Evolutionary conservation across 2,888 invertebrate species (phyloP), one percentile per base, ranked within the genome.

Genomic region (Rhopalosiphum nymphaeae): DNA sequence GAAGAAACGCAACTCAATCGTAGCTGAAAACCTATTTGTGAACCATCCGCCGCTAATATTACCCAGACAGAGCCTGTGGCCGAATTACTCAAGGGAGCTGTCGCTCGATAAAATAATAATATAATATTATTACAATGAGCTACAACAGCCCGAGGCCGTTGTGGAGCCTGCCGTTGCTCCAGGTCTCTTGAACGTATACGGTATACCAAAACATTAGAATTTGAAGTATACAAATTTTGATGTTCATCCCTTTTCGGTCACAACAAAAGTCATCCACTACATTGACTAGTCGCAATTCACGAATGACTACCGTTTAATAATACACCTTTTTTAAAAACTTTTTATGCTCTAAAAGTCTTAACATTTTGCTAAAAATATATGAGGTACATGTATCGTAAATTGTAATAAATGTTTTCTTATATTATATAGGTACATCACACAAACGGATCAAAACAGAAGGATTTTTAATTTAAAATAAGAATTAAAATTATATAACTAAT

Each of bases 151-250:
- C 1, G 46, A 46, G 46, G 44, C 46, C n/a, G n/a, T 16, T 46
- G 57, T 29, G 57, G 46, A 89, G 89, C 89, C 89, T 56, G 49
- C 4, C 91, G 42, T 56, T 53, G 85, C 91, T 57, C 4, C 85
- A 11, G 85, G 91, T 44, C 42, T 61, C 21, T n/a, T 36, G 46
- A 29, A 86, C 29, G 13, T 36, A 4, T 36, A 3, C 29, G 16
- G 36, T 56, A 85, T 78, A 78, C 11, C 21, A 78, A 78, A 16
- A 36, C 7, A 21, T 21, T 16, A 36, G 78, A 36, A 2, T 78
- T 78, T 9, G 7, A 36, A 36, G 36, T 36, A 16, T 21, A 78
- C 36, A 21, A 2, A 42, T 36, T 78, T 78, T 36, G 21, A 78
- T 36, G 36, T 78, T 21, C 78, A 78, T 78, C 78, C 78, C 78